Evolutionary conservation across 2,888 invertebrate genomes (phyloP), one percentile per base, ranked within the genome.

Genomic region (Aelia acuminata): DNA sequence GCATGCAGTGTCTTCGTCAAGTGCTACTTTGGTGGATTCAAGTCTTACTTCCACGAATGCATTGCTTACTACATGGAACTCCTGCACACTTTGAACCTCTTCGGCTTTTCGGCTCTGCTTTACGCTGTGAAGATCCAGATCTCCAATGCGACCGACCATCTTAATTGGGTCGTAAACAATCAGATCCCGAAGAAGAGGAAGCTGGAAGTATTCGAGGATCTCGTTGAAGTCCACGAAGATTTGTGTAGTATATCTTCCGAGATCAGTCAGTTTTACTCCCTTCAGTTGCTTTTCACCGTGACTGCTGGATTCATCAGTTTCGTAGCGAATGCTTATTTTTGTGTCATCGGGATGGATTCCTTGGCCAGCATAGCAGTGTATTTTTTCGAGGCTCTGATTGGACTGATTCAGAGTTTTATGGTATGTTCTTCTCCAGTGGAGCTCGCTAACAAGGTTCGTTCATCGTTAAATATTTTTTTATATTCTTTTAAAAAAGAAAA

Each of bases 171-270:
- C 39, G 43, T 47, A 43, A 80, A 43, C 80, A 80, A 80, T 5
- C 80, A 39, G 13, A n/a, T 47, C 3, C 80, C 43, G n/a, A 80
- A 13, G n/a, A 80, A 80, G 13, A 43, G 39, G 43, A 80, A 47
- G 43, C 3, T 80, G 13, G 80, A 80, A 75, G 39, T 39, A 1
- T 43, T n/a, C 5, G 80, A 80, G n/a, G 43, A 47, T n/a, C 43
- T 80, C 8, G 80, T 80, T 11, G 80, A 80, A 80, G 80, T 47
- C 11, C 80, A 80, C 15, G 80, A 80, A 80, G 80, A 80, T n/a
- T 15, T 80, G 80, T 80, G 80, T 5, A 80, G 43, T 47, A 47
- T 80, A n/a, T 80, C 43, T n/a, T 43, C n/a, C 11, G 80, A 80
- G 15, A 80, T 80, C 20, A 47, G 80, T 11, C 43, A 47, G 43